Percentiles rank a stretch among this genome's conserved stretches.
Evolutionary conservation across 2,797 vertebrate species (phyloP).

Genomic region (Neomorphus geoffroyi): DNA sequence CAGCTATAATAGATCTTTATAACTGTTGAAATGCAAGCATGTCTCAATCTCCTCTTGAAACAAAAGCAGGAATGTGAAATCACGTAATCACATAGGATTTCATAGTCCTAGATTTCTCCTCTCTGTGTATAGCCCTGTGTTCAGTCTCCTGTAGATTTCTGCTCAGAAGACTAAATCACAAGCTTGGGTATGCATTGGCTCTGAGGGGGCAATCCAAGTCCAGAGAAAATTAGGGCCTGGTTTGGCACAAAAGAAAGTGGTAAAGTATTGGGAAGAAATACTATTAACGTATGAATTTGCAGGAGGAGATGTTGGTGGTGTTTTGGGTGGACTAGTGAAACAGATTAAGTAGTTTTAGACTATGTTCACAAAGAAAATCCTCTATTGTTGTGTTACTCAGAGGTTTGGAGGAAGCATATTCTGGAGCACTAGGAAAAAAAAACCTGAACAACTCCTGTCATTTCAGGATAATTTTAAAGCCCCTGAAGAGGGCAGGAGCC

Average conservation of each 20-base stretch:
- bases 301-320: not conserved
- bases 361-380: not conserved
- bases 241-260: not conserved
- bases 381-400: not conserved
- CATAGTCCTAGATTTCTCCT: not conserved
- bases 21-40: not conserved
- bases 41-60: not conserved
- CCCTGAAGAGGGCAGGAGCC: not conserved
- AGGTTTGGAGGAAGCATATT: not conserved
- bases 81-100: not conserved
- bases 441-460: not conserved
- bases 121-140: not conserved
- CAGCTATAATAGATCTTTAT: not conserved
- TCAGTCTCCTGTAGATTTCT: not conserved
- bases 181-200: not conserved
- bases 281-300: not conserved
- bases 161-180: not conserved
- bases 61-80: not conserved
- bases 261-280: not conserved
- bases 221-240: not conserved
- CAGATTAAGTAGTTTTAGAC: not conserved
- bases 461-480: not conserved
- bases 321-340: not conserved
- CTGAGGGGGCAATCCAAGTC: not conserved
- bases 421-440: not conserved